Percentiles rank a stretch among this genome's conserved stretches.
These are phyloP conservation scores for Pseudoips prasinana DNA, from an alignment of 2,888 invertebrate genomes.

Conservation along the genomic window DNA sequence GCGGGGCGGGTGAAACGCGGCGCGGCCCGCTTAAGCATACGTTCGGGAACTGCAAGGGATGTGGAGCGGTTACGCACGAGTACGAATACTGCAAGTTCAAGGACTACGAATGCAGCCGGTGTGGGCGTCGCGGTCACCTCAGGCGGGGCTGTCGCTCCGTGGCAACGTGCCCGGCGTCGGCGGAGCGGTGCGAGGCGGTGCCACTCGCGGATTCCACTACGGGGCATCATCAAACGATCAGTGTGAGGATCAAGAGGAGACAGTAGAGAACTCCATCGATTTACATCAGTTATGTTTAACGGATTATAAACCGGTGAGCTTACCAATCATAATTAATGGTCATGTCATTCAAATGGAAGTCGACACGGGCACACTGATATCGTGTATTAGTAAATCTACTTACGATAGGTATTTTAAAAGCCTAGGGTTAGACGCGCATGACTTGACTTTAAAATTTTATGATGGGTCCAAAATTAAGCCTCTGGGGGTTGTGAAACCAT, in stretches of 20 bases:
- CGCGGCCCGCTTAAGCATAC: background rate
- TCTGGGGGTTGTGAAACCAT: slow-evolving; percentile 14
- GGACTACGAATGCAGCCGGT: background rate
- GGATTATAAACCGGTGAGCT: slow-evolving; percentile 21
- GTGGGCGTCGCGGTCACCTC: background rate
- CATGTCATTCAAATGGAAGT: slow-evolving; percentile 23
- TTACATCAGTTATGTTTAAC: slow-evolving; percentile 15
- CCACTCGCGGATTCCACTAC: background rate
- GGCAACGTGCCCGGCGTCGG: background rate
- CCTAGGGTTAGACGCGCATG: slow-evolving; percentile 8
- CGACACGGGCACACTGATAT: slow-evolving; percentile 30
- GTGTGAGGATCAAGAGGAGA: background rate
- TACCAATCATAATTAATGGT: slow-evolving; percentile 13
- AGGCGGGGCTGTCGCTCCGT: background rate
- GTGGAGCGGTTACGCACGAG: background rate
- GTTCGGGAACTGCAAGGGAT: background rate
- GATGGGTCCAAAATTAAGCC: slow-evolving; percentile 15
- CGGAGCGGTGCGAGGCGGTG: background rate
- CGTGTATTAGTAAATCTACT: slow-evolving; percentile 25
- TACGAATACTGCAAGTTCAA: background rate
- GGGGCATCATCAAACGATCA: background rate
- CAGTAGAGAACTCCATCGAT: slow-evolving; percentile 8
- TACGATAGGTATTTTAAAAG: slow-evolving; percentile 15
- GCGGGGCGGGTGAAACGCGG: background rate
- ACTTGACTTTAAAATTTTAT: slow-evolving; percentile 16